A percentile compares a stretch with the other conserved stretches of the same genome.
Conservation (phyloP, 2,797 vertebrate species). For the Sardinella longiceps region DNA sequence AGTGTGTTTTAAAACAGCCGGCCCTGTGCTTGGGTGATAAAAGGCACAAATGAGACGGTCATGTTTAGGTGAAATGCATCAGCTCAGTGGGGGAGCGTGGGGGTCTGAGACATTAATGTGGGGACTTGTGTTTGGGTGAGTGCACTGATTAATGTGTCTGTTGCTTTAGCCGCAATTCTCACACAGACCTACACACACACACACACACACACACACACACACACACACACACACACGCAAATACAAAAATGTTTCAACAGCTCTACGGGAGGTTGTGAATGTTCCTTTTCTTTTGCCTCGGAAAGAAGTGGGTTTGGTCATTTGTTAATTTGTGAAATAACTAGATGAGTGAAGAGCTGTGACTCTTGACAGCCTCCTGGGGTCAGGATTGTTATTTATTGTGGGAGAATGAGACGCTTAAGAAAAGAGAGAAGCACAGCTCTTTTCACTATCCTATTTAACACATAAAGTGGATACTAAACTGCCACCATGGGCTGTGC, state of each 20-base stretch:
- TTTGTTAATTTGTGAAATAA: neutral
- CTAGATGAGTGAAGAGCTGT: neutral
- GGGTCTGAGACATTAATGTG: neutral
- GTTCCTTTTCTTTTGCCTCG: neutral
- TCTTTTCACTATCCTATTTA: neutral
- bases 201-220: neutral
- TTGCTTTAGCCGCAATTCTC: neutral
- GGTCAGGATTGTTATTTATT: neutral
- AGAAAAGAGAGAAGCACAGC: neutral
- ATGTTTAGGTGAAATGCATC: constrained; percentile 8
- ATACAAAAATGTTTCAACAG: neutral
- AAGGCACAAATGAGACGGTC: neutral
- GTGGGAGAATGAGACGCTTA: neutral
- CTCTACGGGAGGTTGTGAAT: neutral
- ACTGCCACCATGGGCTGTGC: neutral
- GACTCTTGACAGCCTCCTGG: neutral
- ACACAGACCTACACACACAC: neutral
- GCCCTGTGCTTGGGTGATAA: constrained; percentile 24
- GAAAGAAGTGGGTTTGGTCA: neutral
- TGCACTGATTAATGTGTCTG: neutral
- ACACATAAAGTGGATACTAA: neutral
- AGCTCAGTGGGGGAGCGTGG: neutral
- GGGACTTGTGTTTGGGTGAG: neutral
- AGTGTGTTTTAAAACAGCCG: neutral
- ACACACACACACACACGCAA: neutral